phyloP scores from a whole-genome alignment of 92 coral and sea anemone species.

The Parazoanthus swiftii region DNA sequence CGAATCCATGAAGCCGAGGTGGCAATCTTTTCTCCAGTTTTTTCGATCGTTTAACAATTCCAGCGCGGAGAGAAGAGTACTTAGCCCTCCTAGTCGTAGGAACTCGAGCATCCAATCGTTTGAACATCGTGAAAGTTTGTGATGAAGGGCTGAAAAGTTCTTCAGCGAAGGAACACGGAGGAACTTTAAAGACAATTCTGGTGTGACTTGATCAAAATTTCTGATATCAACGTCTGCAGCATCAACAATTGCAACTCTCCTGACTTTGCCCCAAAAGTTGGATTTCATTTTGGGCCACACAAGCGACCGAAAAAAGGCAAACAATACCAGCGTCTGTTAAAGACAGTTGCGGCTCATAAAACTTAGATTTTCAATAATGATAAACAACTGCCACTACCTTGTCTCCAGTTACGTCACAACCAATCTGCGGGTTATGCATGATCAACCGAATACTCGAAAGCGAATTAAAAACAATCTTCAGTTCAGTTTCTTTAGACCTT shows the following conservation, averaged over 20 bases:
- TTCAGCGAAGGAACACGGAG: constrained; percentile 83
- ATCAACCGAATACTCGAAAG: background rate
- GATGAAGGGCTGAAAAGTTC: constrained; percentile 74
- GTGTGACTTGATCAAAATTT: constrained; percentile 65
- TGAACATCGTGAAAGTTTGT: constrained; percentile 67
- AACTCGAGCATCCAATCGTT: constrained; percentile 79
- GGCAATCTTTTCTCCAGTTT: constrained; percentile 46
- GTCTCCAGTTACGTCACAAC: background rate
- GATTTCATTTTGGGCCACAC: background rate
- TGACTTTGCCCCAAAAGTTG: constrained; percentile 26
- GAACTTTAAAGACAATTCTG: constrained; percentile 80
- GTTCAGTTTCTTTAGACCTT: background rate
- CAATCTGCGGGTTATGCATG: background rate
- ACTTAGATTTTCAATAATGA: background rate
- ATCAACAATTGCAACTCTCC: constrained; percentile 33
- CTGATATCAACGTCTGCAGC: constrained; percentile 43
- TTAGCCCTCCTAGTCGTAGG: constrained; percentile 80
- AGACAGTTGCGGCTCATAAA: background rate
- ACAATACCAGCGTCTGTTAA: background rate
- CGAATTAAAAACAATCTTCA: background rate
- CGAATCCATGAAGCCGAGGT: constrained; percentile 71
- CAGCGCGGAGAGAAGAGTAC: constrained; percentile 67
- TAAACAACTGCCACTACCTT: background rate
- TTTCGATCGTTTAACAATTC: constrained; percentile 64
- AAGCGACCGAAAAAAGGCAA: background rate